phyloP scores from a whole-genome alignment of 2,113 vertebrate genomes.

The Cettia cetti region DNA sequence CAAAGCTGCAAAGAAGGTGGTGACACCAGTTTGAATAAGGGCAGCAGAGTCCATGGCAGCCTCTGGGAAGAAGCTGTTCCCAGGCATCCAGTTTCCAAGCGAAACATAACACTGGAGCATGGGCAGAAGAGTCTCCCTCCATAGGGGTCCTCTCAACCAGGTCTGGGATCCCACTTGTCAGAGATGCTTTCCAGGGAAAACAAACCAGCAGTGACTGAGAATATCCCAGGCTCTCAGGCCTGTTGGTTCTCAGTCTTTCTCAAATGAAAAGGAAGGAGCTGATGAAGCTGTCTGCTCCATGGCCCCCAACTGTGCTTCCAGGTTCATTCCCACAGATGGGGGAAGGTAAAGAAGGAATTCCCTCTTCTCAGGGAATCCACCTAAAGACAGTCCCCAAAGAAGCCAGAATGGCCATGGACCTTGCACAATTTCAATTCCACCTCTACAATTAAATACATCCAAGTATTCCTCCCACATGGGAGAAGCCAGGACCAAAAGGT shows the following conservation, averaged over 20 bases:
- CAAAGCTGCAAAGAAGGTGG: neutral
- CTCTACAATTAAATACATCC: neutral
- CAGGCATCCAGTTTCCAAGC: neutral
- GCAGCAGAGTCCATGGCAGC: neutral
- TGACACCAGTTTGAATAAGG: neutral
- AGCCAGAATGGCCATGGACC: neutral
- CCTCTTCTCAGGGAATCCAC: neutral
- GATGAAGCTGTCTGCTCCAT: neutral
- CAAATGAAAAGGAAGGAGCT: neutral
- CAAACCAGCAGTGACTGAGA: neutral
- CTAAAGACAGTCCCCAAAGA: neutral
- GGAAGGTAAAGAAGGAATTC: neutral
- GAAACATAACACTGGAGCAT: neutral
- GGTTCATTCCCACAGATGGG: neutral
- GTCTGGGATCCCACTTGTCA: neutral
- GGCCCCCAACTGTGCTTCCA: neutral
- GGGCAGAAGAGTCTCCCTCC: neutral
- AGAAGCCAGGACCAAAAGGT: neutral
- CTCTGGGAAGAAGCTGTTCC: neutral
- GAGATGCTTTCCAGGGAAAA: neutral
- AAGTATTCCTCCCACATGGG: neutral
- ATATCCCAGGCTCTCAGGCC: neutral
- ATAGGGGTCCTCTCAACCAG: neutral
- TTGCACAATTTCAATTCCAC: neutral
- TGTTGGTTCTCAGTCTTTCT: neutral